A percentile compares a stretch with the other conserved stretches of the same genome.
These are phyloP conservation scores for Temnothorax nylanderi DNA, from an alignment of 1,140 invertebrate genomes.

Conservation along the genomic window DNA sequence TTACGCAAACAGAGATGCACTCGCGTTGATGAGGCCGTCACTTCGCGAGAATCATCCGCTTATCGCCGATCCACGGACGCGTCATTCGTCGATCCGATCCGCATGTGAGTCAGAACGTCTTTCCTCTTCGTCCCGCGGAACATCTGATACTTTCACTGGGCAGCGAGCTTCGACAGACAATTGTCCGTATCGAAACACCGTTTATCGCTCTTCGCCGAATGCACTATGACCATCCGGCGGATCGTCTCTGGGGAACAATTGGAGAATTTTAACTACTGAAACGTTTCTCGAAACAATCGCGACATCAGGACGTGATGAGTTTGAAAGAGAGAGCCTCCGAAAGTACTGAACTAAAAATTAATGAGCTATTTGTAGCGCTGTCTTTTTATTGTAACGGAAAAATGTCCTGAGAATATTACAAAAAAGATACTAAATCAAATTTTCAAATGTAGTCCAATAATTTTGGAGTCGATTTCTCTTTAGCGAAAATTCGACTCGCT, in stretches of 20 bases:
- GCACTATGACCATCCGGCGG: background rate
- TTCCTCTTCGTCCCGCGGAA: background rate
- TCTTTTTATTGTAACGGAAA: background rate
- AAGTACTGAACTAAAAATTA: background rate
- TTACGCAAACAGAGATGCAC: background rate
- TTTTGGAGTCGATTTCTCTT: background rate
- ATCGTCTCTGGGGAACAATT: background rate
- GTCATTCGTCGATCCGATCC: slow-evolving; percentile 62
- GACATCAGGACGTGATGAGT: background rate
- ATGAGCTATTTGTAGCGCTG: background rate
- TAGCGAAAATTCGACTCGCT: background rate
- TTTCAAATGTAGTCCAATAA: background rate
- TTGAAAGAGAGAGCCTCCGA: background rate
- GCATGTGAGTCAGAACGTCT: background rate
- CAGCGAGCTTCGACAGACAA: background rate
- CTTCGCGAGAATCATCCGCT: slow-evolving; percentile 7
- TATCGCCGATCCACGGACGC: slow-evolving; percentile 51
- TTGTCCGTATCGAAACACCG: background rate
- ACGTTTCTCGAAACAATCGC: background rate
- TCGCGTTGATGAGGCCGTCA: background rate
- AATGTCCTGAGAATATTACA: background rate
- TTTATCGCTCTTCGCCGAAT: background rate
- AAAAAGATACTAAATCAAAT: background rate
- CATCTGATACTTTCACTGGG: slow-evolving; percentile 59
- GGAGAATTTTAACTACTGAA: background rate